Conservation (phyloP, 1,140 invertebrate genomes). For the Saccostrea glomerata region DNA sequence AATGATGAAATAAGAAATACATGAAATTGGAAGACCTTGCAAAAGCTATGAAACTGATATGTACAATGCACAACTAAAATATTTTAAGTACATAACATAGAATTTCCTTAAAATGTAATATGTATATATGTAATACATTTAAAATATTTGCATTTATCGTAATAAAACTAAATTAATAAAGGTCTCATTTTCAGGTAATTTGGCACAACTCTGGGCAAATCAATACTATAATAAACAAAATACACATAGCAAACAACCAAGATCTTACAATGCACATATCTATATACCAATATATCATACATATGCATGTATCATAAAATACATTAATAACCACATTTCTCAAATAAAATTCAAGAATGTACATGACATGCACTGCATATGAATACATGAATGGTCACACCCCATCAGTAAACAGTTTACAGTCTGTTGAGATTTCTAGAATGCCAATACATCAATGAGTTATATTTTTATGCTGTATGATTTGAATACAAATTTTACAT, state of each 20-base stretch:
- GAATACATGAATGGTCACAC: neutral
- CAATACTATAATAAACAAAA: neutral
- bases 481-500: neutral
- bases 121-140: neutral
- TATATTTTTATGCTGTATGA: neutral
- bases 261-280: neutral
- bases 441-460: neutral
- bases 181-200: slow-evolving; percentile 5
- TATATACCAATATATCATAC: neutral
- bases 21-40: slow-evolving; percentile 4
- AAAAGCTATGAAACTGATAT: slow-evolving; percentile 23
- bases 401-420: neutral
- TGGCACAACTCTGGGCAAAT: slow-evolving; percentile 15
- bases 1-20: neutral
- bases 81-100: neutral
- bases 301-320: neutral
- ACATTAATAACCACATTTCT: neutral
- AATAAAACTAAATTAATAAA: neutral
- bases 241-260: neutral
- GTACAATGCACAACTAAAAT: neutral
- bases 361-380: neutral
- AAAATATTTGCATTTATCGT: neutral
- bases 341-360: neutral
- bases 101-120: neutral
- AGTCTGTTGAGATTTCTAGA: neutral